Evolutionary conservation across 1,140 invertebrate species (phyloP), one percentile per base, ranked within the genome.

Genomic region (Lamellibrachia luymesi): DNA sequence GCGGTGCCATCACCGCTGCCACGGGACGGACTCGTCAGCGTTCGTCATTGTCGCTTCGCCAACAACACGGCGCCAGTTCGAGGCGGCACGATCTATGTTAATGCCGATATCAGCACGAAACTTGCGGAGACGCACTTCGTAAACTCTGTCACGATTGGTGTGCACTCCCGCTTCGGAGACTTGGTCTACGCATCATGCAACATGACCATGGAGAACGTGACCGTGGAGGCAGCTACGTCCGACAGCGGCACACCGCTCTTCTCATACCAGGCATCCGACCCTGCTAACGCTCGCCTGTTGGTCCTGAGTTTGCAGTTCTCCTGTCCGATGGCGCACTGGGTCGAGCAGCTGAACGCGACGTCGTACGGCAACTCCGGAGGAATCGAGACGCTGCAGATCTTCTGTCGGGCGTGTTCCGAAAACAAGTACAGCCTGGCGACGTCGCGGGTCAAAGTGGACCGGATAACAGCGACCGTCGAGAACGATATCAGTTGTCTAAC

Each of bases 361-460:
- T 51, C 49, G 50, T 51, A 50, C 52, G 50, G 27, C 7, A 38
- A 38, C n/a, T 50, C 92, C 25, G 52, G 51, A 8, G 92, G 92
- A 7, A 50, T 92, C 8, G 49, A 92, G 50, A 51, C 92, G 6
- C 52, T 92, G 50, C 92, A 92, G 92, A 50, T 92, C 50, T 92
- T 51, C 52, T 92, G 92, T 52, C 92, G 92, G 52, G 27, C 49
- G 27, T 92, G 92, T n/a, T 38, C 92, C 10, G 49, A 50, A 13
- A 52, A 92, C 52, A 50, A 92, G 49, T 92, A 92, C 92, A 92
- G 92, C 92, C 25, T 92, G 17, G 52, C 50, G 27, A 92, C 92
- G 6, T 51, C 49, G 7, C 2, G 27, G 1, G 92, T 92, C 50
- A 38, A 10, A 13, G 50, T 92, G 7, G 52, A 92, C 52, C 50